Base-by-base conservation (phyloP, 1,140 invertebrate species). In the Ceratina australensis region DNA sequence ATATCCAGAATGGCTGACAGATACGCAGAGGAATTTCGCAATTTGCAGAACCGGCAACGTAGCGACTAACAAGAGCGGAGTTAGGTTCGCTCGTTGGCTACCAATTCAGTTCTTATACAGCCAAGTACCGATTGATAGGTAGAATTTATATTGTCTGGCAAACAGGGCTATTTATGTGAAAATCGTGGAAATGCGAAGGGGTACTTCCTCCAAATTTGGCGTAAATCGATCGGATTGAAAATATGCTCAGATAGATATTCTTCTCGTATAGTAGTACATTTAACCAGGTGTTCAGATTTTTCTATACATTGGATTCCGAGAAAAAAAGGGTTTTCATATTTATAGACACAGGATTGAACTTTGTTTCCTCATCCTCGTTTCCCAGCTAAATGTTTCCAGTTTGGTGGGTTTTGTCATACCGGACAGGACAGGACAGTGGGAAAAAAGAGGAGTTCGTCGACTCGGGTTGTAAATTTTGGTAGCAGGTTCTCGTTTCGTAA, bases 21-120 rank as follows among this genome's bases (percentile, higher is more conserved):
- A 42, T 81, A 85, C 79, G 83, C 83, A 56, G 50, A 79, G 83
- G 84, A 85, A 85, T 85, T 85, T 85, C 83, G 80, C 72, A 85
- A 85, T 85, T 85, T 85, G 84, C 64, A 76, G 80, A 82, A 79
- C 68, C 72, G 75, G 76, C 82, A 79, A 82, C 68, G 54, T 79
- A 82, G 72, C 68, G 75, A 61, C 72, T 85, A 85, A 85, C 82
- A 82, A 85, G 80, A 85, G 68, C 75, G 78, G 73, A 85, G 78
- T 59, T 61, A 84, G 57, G 74, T 33, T 76, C 79, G 65, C 61
- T 74, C 47, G 63, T 84, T 72, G 75, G 64, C 61, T 85, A 85
- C 65, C 77, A 82, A 81, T 85, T 82, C 60, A 63, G 26, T 76
- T 77, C 78, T 74, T 54, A 76, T 60, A 26, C 61, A 68, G 61